phyloP scores from a whole-genome alignment of 2,113 vertebrate genomes.

The Etia nguti region DNA sequence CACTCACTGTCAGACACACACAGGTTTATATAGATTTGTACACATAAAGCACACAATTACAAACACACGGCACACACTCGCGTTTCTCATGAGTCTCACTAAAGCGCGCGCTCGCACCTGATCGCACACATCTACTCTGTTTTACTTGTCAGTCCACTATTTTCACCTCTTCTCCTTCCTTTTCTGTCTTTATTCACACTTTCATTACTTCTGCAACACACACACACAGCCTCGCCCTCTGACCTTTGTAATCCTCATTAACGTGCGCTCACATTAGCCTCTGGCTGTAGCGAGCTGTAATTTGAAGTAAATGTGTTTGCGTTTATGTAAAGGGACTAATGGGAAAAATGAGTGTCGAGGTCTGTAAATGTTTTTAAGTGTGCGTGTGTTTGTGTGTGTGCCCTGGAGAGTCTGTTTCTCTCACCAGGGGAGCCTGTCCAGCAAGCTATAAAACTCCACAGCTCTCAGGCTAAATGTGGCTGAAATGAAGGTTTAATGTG shows the following conservation, averaged over 20 bases:
- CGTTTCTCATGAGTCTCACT: background rate
- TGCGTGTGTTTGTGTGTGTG: background rate
- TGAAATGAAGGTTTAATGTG: slow-evolving; percentile 49
- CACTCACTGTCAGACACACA: background rate
- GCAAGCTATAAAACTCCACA: slow-evolving; percentile 9
- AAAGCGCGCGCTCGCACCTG: background rate
- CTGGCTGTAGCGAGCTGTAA: slow-evolving; percentile 9
- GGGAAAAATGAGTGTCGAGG: slow-evolving; percentile 6
- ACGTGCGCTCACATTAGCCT: background rate
- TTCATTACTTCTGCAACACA: background rate
- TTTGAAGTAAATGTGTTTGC: slow-evolving; percentile 29
- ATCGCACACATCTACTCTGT: background rate
- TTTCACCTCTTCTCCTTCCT: background rate
- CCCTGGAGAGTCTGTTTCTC: background rate
- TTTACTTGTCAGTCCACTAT: background rate
- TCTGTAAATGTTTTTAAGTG: background rate
- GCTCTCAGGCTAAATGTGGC: slow-evolving; percentile 32
- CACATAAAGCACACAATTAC: background rate
- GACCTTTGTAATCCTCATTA: slow-evolving; percentile 25
- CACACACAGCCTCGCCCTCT: background rate
- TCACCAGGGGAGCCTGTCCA: slow-evolving; percentile 28
- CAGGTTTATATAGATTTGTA: background rate
- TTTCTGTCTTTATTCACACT: background rate
- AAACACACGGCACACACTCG: background rate
- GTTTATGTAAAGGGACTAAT: slow-evolving; percentile 37